Evolutionary conservation across 2,113 vertebrate genomes (phyloP).

Genomic region (Dipodomys spectabilis): DNA sequence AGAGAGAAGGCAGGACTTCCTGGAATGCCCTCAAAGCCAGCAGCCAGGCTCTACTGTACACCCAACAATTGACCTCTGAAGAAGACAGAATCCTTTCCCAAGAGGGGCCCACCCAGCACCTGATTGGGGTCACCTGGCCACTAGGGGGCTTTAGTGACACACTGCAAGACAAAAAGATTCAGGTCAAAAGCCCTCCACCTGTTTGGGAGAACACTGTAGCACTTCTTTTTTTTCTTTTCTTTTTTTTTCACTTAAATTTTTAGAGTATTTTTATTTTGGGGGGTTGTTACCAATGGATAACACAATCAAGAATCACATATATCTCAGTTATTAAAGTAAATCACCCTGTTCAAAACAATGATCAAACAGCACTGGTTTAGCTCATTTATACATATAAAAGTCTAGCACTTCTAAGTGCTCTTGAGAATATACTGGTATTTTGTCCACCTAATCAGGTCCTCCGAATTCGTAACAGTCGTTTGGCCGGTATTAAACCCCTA

Average conservation of each 20-base stretch:
- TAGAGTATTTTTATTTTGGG: neutral
- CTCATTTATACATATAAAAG: neutral
- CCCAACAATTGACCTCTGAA: neutral
- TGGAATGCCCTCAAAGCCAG: neutral
- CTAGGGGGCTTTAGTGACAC: slow-evolving; percentile 70
- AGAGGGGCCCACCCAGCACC: slow-evolving; percentile 26
- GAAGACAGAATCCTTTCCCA: neutral
- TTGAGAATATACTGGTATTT: neutral
- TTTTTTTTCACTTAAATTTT: neutral
- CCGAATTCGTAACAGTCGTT: neutral
- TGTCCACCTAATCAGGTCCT: neutral
- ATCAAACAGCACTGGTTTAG: neutral
- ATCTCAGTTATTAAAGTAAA: neutral
- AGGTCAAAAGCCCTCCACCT: neutral
- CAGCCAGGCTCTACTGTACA: neutral
- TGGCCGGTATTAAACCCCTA: neutral
- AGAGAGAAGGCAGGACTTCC: neutral
- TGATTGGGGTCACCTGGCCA: slow-evolving; percentile 68
- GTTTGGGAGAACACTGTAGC: neutral
- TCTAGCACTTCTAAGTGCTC: neutral
- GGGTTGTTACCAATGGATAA: neutral
- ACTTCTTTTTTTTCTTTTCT: neutral
- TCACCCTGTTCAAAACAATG: neutral
- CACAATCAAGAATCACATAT: neutral
- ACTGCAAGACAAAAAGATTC: slow-evolving; percentile 37